These are phyloP conservation scores for Corapipo altera DNA, from an alignment of 2,113 vertebrate species.

Conservation along the genomic window DNA sequence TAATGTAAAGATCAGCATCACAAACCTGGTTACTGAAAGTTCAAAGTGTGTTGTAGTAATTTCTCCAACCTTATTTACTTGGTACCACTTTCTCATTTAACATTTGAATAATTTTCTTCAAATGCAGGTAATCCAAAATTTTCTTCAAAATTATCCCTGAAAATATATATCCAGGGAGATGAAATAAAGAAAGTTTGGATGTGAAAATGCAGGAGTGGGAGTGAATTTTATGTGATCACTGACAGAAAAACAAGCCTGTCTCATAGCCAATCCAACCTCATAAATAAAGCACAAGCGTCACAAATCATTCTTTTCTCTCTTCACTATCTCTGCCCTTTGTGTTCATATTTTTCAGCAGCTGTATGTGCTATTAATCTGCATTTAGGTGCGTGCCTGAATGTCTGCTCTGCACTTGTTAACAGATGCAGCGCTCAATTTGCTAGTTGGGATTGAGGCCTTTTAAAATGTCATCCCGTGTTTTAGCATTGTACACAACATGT, in stretches of 20 bases:
- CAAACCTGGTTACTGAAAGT: neutral
- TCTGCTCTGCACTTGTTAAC: neutral
- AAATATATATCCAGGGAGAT: neutral
- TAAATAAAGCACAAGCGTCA: neutral
- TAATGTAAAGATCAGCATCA: neutral
- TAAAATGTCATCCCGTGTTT: neutral
- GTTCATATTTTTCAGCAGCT: neutral
- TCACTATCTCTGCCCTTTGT: neutral
- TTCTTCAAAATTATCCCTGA: neutral
- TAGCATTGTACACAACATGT: neutral
- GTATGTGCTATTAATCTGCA: conserved; percentile 13
- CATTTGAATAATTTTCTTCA: neutral
- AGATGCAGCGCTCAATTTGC: neutral
- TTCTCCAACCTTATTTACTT: neutral
- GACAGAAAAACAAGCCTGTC: neutral
- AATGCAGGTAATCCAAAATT: neutral
- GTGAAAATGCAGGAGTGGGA: neutral
- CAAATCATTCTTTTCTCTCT: neutral
- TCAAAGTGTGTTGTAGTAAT: neutral
- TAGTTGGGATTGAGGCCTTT: conserved; percentile 1
- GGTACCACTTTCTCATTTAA: neutral
- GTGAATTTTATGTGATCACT: neutral
- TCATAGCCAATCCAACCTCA: neutral
- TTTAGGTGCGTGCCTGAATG: neutral
- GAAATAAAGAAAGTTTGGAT: neutral